phyloP scores from a whole-genome alignment of 2,888 invertebrate genomes.

The Copidosoma aretas region DNA sequence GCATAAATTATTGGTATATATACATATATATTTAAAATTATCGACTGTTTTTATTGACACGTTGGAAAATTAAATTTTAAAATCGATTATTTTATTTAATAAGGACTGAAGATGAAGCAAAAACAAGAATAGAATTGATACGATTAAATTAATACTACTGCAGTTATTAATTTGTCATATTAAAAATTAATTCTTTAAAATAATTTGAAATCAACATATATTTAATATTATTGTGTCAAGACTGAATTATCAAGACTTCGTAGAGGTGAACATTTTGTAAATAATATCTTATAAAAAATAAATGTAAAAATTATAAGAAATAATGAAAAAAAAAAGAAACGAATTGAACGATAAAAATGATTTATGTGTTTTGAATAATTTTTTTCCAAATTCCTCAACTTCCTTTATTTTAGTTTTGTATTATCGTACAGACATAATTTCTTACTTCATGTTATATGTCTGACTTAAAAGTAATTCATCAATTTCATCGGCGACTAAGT shows the following conservation, averaged over 20 bases:
- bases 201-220: constrained; percentile 41
- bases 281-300: constrained; percentile 53
- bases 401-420: no score
- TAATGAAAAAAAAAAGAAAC: constrained; percentile 42
- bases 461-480: constrained; percentile 33
- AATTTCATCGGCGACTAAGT: constrained; percentile 37
- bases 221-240: constrained; percentile 54
- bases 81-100: constrained; percentile 13
- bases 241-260: constrained; percentile 59
- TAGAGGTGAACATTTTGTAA: constrained; percentile 59
- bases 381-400: no score
- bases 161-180: constrained; percentile 35
- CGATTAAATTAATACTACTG: constrained; percentile 39
- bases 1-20: constrained; percentile 34
- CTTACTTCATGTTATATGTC: constrained; percentile 15
- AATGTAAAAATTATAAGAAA: constrained; percentile 51
- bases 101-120: constrained; percentile 24
- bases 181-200: constrained; percentile 40
- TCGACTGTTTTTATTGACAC: constrained; percentile 38
- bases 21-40: constrained; percentile 16
- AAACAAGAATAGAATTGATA: constrained; percentile 27
- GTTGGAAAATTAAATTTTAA: constrained; percentile 30
- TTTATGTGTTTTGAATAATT: no score
- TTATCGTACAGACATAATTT: no score
- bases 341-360: no score